These are phyloP conservation scores for Bubalus kerabau DNA, from an alignment of 2,113 vertebrate genomes.

Conservation along the genomic window DNA sequence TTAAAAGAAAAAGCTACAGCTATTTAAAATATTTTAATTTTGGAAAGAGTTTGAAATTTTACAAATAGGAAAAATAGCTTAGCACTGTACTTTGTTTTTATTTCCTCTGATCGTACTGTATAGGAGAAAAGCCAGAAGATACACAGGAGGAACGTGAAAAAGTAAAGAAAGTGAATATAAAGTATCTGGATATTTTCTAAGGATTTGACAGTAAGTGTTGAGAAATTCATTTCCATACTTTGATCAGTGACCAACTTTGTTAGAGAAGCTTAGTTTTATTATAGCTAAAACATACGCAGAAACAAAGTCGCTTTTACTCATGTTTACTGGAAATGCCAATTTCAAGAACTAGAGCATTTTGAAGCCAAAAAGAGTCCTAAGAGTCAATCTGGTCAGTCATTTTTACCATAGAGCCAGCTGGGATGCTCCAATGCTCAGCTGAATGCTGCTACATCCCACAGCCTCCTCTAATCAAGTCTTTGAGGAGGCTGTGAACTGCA, in stretches of 20 bases:
- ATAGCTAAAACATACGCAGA: not conserved
- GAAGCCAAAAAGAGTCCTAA: not conserved
- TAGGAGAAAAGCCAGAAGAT: not conserved
- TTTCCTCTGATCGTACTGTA: not conserved
- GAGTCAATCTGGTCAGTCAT: not conserved
- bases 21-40: not conserved
- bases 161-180: not conserved
- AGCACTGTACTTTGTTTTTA: not conserved
- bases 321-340: not conserved
- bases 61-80: conserved; percentile 26
- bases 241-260: not conserved
- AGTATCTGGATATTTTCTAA: not conserved
- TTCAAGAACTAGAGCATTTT: conserved; percentile 13
- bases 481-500: not conserved
- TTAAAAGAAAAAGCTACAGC: not conserved
- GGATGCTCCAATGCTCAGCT: not conserved
- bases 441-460: not conserved
- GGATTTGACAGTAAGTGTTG: not conserved
- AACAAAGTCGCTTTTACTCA: not conserved
- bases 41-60: conserved; percentile 7
- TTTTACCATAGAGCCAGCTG: not conserved
- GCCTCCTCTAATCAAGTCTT: no score
- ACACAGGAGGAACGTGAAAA: not conserved
- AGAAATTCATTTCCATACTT: not conserved
- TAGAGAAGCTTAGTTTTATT: not conserved